These are phyloP conservation scores for Tichodroma muraria DNA, from an alignment of 2,113 vertebrate species.

Conservation along the genomic window DNA sequence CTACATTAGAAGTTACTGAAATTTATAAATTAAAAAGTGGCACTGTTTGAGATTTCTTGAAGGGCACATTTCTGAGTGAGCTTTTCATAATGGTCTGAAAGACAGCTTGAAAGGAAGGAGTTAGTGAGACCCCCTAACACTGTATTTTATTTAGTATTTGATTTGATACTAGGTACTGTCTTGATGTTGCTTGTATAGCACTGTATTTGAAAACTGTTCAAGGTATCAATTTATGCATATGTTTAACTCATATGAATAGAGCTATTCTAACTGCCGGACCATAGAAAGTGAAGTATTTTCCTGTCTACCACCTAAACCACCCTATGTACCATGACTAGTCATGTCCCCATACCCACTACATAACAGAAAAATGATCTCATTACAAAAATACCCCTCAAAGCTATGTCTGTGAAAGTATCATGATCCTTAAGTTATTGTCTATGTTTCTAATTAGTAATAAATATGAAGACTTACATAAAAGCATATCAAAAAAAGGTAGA, in stretches of 20 bases:
- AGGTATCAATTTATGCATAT: not conserved
- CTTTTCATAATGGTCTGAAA: not conserved
- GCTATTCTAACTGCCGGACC: not conserved
- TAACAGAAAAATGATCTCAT: not conserved
- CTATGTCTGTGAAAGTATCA: not conserved
- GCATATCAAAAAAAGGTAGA: no score
- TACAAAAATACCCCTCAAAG: not conserved
- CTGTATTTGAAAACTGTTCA: not conserved
- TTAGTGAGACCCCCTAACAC: not conserved
- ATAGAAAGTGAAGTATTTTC: not conserved
- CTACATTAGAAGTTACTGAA: not conserved
- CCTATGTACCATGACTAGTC: not conserved
- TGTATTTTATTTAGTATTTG: not conserved
- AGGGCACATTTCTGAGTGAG: not conserved
- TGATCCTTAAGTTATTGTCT: not conserved
- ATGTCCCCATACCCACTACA: not conserved
- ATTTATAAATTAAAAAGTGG: not conserved
- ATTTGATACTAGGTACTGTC: not conserved
- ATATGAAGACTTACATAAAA: not conserved
- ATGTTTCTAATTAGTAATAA: not conserved
- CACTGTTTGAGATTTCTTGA: not conserved
- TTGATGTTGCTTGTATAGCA: not conserved
- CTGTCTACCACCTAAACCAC: not conserved
- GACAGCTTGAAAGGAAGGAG: not conserved
- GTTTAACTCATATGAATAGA: not conserved